Conservation (phyloP, 2,113 vertebrate species). For the Alosa alosa region DNA sequence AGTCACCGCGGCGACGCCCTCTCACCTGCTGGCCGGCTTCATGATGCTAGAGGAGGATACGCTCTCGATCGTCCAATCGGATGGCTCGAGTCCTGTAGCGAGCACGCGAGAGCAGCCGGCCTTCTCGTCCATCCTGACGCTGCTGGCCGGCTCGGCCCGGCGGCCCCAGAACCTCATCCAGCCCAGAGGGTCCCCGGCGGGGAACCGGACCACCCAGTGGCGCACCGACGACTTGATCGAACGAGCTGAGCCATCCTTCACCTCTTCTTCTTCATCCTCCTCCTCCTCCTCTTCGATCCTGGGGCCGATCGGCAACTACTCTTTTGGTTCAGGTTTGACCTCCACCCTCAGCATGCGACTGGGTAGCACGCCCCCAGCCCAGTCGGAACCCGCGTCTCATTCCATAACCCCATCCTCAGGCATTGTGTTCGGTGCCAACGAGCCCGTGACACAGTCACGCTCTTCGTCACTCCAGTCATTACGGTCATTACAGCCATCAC, state of each 20-base stretch:
- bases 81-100: slow-evolving; percentile 53
- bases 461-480: background rate
- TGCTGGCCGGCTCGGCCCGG: slow-evolving; percentile 66
- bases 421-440: background rate
- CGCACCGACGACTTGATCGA: slow-evolving; percentile 68
- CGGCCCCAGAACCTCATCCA: slow-evolving; percentile 67
- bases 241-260: slow-evolving; percentile 63
- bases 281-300: slow-evolving; percentile 47
- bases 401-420: background rate
- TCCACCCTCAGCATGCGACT: slow-evolving; percentile 61
- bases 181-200: slow-evolving; percentile 61
- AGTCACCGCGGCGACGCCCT: slow-evolving; percentile 48
- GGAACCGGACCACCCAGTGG: slow-evolving; percentile 71
- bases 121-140: slow-evolving; percentile 69
- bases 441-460: background rate
- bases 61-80: slow-evolving; percentile 55
- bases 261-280: slow-evolving; percentile 50
- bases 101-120: slow-evolving; percentile 61
- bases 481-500: background rate
- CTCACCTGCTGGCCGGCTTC: slow-evolving; percentile 49
- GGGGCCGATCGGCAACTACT: slow-evolving; percentile 59
- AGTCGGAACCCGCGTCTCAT: slow-evolving; percentile 31
- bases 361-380: slow-evolving; percentile 47
- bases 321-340: slow-evolving; percentile 83
- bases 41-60: slow-evolving; percentile 57